Conservation (phyloP, 2,888 invertebrate species). For the Nipponacmea schrenckii region DNA sequence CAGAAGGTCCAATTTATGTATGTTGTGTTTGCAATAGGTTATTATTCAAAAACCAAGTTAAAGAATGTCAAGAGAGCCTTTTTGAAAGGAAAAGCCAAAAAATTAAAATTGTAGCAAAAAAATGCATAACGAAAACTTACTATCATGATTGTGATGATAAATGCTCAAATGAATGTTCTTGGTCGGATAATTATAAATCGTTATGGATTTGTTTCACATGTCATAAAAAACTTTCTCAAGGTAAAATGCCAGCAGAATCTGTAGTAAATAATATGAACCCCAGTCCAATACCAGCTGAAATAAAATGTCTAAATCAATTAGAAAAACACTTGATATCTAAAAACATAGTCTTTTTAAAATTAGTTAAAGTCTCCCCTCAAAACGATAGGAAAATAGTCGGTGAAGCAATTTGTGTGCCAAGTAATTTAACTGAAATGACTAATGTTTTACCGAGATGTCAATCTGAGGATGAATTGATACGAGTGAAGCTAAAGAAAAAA, state of each 20-base stretch:
- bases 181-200: neutral
- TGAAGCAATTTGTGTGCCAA: no score
- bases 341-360: neutral
- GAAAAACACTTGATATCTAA: conserved; percentile 7
- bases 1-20: no score
- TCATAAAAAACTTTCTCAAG: neutral
- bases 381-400: no score
- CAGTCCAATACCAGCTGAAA: neutral
- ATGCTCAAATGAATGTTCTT: neutral
- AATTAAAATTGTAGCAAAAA: neutral
- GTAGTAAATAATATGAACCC: neutral
- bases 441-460: no score
- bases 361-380: no score
- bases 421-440: no score
- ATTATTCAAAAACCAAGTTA: no score
- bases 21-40: no score
- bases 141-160: neutral
- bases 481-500: no score
- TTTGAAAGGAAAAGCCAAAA: no score
- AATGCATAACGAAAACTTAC: neutral
- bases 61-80: no score
- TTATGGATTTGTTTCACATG: neutral
- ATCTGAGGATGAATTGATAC: no score
- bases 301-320: neutral
- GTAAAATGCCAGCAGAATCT: conserved; percentile 1